Percentiles rank a stretch among this genome's conserved stretches.
Evolutionary conservation across 2,797 vertebrate genomes (phyloP).

Genomic region (Micromesistius poutassou): DNA sequence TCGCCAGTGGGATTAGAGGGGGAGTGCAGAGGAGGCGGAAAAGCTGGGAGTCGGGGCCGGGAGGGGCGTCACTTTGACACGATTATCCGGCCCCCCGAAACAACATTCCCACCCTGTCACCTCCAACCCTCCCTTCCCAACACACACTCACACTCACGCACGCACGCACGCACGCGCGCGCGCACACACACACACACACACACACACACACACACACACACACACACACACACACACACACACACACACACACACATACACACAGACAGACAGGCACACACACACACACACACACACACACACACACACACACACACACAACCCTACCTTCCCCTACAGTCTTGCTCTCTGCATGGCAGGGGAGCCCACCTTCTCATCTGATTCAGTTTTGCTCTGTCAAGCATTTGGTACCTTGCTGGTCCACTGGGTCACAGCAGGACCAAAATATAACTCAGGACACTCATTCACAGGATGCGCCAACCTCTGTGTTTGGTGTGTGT

Average conservation of each 20-base stretch:
- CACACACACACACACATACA: too few relatives aligned
- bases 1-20: slow-evolving; percentile 56
- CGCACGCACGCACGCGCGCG: too few relatives aligned
- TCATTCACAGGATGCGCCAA: slow-evolving; percentile 23
- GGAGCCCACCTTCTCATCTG: slow-evolving; percentile 45
- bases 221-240: too few relatives aligned
- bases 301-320: too few relatives aligned
- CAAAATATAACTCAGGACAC: slow-evolving; percentile 52
- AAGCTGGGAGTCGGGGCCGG: slow-evolving; percentile 50
- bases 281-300: too few relatives aligned
- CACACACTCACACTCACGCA: slow-evolving; percentile 5
- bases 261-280: too few relatives aligned
- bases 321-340: not conserved
- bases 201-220: too few relatives aligned
- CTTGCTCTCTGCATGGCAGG: slow-evolving; percentile 3
- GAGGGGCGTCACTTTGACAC: slow-evolving; percentile 56
- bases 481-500: not conserved
- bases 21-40: slow-evolving; percentile 51
- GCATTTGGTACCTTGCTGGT: slow-evolving; percentile 59
- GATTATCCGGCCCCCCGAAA: slow-evolving; percentile 23
- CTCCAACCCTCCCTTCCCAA: slow-evolving; percentile 28
- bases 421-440: slow-evolving; percentile 62
- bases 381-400: slow-evolving; percentile 67
- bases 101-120: slow-evolving; percentile 27
- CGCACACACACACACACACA: too few relatives aligned